Evolutionary conservation across 2,113 vertebrate genomes (phyloP).

Genomic region (Ranitomeya variabilis): DNA sequence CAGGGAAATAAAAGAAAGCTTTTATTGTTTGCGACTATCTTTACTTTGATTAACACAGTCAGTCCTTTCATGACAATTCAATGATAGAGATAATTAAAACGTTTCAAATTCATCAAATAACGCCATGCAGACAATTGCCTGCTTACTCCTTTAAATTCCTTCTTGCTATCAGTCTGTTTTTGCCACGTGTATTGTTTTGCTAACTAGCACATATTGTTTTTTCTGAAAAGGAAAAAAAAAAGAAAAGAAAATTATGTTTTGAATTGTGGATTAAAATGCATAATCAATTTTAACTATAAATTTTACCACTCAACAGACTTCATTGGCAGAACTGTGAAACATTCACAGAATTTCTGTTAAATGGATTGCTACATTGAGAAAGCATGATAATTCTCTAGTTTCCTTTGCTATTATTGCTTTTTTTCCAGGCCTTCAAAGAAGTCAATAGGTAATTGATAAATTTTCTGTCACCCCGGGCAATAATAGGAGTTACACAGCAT

Average conservation of each 20-base stretch:
- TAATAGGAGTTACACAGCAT: constrained; percentile 72
- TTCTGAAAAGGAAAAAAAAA: too few relatives aligned
- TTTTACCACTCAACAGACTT: background rate
- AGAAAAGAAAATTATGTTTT: background rate
- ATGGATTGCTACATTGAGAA: constrained; percentile 34
- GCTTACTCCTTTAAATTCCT: background rate
- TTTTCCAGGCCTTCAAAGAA: constrained; percentile 61
- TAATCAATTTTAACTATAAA: constrained; percentile 28
- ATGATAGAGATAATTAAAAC: background rate
- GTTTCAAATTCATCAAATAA: background rate
- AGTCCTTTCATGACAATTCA: background rate
- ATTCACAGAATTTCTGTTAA: constrained; percentile 35
- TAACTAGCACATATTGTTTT: background rate
- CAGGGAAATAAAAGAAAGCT: background rate
- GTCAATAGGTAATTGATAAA: constrained; percentile 78
- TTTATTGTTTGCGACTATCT: background rate
- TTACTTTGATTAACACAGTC: background rate
- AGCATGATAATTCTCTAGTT: constrained; percentile 52
- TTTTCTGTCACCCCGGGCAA: constrained; percentile 71
- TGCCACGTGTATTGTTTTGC: background rate
- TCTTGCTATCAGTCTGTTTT: background rate
- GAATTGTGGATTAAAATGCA: constrained; percentile 10
- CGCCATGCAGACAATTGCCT: background rate
- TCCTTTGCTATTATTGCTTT: constrained; percentile 60
- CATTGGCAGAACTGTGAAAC: background rate